Evolutionary conservation across 2,888 invertebrate genomes (phyloP).

Genomic region (Macrosiphum euphorbiae): DNA sequence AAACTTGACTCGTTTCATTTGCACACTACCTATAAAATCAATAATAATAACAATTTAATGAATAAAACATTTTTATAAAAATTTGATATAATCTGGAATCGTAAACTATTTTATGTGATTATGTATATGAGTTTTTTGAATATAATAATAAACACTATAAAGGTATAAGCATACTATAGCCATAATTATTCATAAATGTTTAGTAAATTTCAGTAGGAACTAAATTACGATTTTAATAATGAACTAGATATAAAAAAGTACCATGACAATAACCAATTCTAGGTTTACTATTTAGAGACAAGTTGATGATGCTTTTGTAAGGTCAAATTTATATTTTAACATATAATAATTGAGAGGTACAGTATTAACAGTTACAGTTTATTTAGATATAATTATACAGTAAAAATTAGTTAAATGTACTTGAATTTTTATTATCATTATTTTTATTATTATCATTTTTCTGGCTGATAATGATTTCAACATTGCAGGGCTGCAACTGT

Average conservation of each 20-base stretch:
- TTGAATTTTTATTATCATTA: too few relatives aligned
- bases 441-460: neutral
- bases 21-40: constrained; percentile 71
- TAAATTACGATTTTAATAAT: neutral
- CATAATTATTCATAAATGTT: neutral
- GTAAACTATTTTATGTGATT: neutral
- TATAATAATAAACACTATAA: neutral
- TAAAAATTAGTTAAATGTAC: neutral
- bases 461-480: neutral
- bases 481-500: too few relatives aligned
- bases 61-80: neutral
- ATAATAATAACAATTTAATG: neutral
- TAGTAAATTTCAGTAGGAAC: neutral
- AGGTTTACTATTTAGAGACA: neutral
- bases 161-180: neutral
- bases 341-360: neutral
- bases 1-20: constrained; percentile 96
- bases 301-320: neutral
- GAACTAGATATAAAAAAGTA: neutral
- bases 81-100: neutral
- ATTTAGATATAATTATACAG: neutral
- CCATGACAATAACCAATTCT: neutral
- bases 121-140: neutral
- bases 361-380: neutral
- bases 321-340: neutral